Percentiles rank a stretch among this genome's conserved stretches.
phyloP scores from a whole-genome alignment of 2,888 invertebrate species.

The Priocnemis perturbator region DNA sequence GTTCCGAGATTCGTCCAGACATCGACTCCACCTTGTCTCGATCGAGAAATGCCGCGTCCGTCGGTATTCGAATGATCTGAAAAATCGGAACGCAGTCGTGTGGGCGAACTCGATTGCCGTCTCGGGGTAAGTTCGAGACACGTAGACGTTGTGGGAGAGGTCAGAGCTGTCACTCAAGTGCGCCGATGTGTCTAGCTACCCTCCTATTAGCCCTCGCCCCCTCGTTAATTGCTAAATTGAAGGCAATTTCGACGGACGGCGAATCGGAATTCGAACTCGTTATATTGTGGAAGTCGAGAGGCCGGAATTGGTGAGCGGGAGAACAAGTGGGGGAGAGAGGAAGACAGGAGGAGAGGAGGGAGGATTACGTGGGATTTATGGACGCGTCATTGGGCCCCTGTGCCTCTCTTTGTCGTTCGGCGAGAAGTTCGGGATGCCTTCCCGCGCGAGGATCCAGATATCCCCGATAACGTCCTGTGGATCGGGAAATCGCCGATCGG shows the following conservation, averaged over 20 bases:
- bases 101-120: slow-evolving; percentile 51
- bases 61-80: too few species aligned
- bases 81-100: slow-evolving; percentile 33
- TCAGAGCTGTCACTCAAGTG: slow-evolving; percentile 73
- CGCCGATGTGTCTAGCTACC: slow-evolving; percentile 72
- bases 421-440: background rate
- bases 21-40: too few species aligned
- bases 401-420: slow-evolving; percentile 28
- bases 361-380: slow-evolving; percentile 62
- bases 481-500: too few species aligned
- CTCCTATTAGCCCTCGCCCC: slow-evolving; percentile 71
- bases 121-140: slow-evolving; percentile 46
- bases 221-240: slow-evolving; percentile 75
- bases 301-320: slow-evolving; percentile 40
- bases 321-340: too few species aligned
- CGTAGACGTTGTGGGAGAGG: slow-evolving; percentile 67
- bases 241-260: slow-evolving; percentile 70
- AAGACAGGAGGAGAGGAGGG: background rate
- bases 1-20: too few species aligned
- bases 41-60: too few species aligned
- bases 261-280: slow-evolving; percentile 64
- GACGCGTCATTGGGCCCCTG: slow-evolving; percentile 49
- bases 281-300: slow-evolving; percentile 50
- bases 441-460: background rate
- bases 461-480: too few species aligned